Evolutionary conservation across 2,113 vertebrate genomes (phyloP).

Genomic region (Oreochromis spilurus): DNA sequence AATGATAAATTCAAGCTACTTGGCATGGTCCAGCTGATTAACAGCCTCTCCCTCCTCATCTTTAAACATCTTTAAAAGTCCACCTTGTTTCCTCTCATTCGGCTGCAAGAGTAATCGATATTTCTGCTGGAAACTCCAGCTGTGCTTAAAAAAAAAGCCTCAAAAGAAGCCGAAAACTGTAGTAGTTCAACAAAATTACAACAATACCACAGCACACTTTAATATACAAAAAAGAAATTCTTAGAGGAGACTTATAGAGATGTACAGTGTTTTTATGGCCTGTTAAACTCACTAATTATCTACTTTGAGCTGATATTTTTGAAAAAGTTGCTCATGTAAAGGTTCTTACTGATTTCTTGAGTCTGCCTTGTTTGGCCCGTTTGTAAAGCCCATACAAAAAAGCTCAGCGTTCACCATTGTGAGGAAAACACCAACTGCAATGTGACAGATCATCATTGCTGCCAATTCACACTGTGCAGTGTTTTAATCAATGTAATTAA

Average conservation of each 20-base stretch:
- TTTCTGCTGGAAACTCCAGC: neutral
- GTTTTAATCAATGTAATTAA: neutral
- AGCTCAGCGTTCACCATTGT: neutral
- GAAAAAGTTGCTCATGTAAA: neutral
- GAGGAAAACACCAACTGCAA: neutral
- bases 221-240: neutral
- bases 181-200: neutral
- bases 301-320: neutral
- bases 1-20: neutral
- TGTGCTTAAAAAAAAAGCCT: neutral
- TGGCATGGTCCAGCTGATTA: neutral
- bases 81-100: neutral
- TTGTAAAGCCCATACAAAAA: neutral
- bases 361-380: neutral
- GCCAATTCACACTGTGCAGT: neutral
- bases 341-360: neutral
- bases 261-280: neutral
- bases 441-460: neutral
- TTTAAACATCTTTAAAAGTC: neutral
- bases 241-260: neutral
- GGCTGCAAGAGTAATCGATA: neutral
- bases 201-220: neutral
- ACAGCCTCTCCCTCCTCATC: neutral
- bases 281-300: neutral
- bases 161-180: neutral